phyloP scores from a whole-genome alignment of 64 coral and sea anemone species.

The Montipora cactus region DNA sequence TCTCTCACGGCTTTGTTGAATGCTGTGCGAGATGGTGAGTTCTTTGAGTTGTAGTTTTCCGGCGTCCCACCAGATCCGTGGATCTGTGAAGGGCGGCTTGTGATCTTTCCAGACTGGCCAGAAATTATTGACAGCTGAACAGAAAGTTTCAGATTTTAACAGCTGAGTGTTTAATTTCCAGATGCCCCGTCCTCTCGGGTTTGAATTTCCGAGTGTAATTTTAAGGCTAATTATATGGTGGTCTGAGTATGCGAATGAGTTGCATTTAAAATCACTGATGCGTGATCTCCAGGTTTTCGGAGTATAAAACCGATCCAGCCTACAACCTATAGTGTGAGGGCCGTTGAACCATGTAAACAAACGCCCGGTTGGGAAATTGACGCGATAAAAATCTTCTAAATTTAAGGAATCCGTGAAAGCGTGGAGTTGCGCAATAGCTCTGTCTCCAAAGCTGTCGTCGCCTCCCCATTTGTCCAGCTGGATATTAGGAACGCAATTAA shows the following conservation, averaged over 20 bases:
- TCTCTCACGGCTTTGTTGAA: no score
- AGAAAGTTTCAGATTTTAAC: no score
- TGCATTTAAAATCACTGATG: background rate
- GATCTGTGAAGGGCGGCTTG: no score
- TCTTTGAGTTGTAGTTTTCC: no score
- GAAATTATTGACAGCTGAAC: no score
- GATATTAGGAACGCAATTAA: background rate
- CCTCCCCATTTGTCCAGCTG: slow-evolving; percentile 12
- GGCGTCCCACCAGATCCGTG: no score
- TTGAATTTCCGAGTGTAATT: background rate
- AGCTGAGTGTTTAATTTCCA: slow-evolving; percentile 3
- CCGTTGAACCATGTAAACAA: slow-evolving; percentile 30
- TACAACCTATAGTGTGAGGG: background rate
- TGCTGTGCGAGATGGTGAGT: no score
- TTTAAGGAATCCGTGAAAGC: background rate
- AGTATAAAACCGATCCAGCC: slow-evolving; percentile 1
- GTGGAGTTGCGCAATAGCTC: background rate
- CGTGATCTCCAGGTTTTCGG: background rate
- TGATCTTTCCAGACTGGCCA: no score
- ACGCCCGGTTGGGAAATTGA: background rate
- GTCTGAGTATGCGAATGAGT: background rate
- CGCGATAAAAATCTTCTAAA: background rate
- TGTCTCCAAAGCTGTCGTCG: slow-evolving; percentile 11
- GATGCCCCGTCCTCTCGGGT: background rate
- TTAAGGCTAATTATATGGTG: background rate